Conservation (phyloP, 2,888 invertebrate genomes). For the Octonoba sinensis region DNA sequence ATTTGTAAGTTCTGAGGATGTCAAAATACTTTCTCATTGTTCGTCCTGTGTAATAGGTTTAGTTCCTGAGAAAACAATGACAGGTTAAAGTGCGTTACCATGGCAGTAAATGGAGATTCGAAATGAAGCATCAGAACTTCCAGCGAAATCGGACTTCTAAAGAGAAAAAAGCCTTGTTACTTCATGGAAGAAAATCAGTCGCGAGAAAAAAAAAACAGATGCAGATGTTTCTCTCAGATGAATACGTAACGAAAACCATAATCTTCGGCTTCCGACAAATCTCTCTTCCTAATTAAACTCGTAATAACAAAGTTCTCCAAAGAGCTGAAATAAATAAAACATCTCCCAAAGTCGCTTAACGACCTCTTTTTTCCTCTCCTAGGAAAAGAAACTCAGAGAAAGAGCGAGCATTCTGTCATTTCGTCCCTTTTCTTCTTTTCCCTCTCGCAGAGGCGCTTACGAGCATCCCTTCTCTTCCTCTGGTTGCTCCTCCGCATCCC, state of each 20-base stretch:
- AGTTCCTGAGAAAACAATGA: too few species aligned
- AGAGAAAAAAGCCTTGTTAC: not conserved
- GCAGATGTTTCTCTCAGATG: conserved; percentile 1
- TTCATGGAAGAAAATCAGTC: not conserved
- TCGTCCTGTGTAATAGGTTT: too few species aligned
- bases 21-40: too few species aligned
- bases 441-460: conserved; percentile 16
- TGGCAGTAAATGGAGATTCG: too few species aligned
- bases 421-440: conserved; percentile 13
- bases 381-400: conserved; percentile 18
- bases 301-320: conserved; percentile 22
- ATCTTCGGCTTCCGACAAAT: conserved; percentile 7
- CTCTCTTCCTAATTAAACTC: conserved; percentile 31
- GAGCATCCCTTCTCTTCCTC: conserved; percentile 19
- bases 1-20: too few species aligned
- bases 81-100: too few species aligned
- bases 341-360: not conserved
- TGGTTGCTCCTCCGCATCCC: conserved; percentile 52
- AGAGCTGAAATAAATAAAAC: conserved; percentile 13
- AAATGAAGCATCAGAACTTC: too few species aligned
- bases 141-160: not conserved
- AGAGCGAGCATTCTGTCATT: not conserved
- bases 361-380: not conserved
- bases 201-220: not conserved
- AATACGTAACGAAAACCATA: conserved; percentile 8